A percentile compares a stretch with the other conserved stretches of the same genome.
These are phyloP conservation scores for Portevinia maculata DNA, from an alignment of 2,888 invertebrate species.

Conservation along the genomic window DNA sequence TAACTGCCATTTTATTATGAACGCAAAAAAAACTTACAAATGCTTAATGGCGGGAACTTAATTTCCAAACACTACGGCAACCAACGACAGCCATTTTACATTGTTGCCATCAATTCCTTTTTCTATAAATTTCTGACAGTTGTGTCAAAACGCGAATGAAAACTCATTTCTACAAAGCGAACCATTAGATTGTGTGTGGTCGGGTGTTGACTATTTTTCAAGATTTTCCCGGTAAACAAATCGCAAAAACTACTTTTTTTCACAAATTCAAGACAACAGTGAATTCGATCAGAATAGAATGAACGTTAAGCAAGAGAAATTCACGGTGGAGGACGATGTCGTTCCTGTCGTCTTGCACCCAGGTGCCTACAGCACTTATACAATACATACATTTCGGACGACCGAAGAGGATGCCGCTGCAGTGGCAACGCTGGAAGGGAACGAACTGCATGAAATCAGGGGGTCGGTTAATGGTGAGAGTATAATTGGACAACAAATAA, in stretches of 20 bases:
- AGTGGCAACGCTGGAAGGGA: conserved; percentile 79
- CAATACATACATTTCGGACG: conserved; percentile 79
- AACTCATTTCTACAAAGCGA: conserved; percentile 51
- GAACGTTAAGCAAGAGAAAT: conserved; percentile 80
- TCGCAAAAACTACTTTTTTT: conserved; percentile 55
- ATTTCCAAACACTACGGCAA: conserved; percentile 54
- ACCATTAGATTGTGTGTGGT: conserved; percentile 49
- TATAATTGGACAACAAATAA: conserved; percentile 78
- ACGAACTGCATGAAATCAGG: conserved; percentile 75
- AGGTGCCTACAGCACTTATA: conserved; percentile 78
- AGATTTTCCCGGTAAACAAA: conserved; percentile 65
- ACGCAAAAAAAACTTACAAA: conserved; percentile 32
- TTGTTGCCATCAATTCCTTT: conserved; percentile 65
- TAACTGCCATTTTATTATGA: background rate
- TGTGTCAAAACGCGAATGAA: conserved; percentile 45
- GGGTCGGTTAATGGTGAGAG: conserved; percentile 70
- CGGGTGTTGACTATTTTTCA: conserved; percentile 73
- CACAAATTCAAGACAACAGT: conserved; percentile 24
- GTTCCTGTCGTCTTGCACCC: conserved; percentile 79
- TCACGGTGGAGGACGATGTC: conserved; percentile 78
- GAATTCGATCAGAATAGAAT: conserved; percentile 70
- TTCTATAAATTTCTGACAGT: conserved; percentile 31
- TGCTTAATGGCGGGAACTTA: conserved; percentile 7
- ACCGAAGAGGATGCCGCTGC: conserved; percentile 79
- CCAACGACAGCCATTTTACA: conserved; percentile 62